Evolutionary conservation across 1,140 invertebrate genomes (phyloP), one percentile per base, ranked within the genome.

Genomic region (Spodoptera frugiperda): DNA sequence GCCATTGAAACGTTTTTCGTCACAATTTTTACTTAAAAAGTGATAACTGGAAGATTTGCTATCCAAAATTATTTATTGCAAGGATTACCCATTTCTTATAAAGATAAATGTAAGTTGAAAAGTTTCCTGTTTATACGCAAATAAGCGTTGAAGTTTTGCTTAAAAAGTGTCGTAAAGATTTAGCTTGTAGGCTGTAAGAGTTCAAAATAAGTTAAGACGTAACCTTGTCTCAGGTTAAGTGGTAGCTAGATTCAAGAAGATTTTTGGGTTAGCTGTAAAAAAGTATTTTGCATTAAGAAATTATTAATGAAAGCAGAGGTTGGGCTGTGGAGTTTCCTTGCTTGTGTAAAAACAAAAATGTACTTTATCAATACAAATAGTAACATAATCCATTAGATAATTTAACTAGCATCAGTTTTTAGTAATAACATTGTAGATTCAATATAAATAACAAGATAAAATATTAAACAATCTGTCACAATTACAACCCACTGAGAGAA

Each of bases 121-220:
- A 77, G 44, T 68, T 77, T 61, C 30, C 9, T 68, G 21, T 59
- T 77, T 77, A 71, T 48, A 54, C 25, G 44, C 44, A 71, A 70
- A 70, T 70, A 61, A 77, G 55, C 39, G 67, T 71, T 61, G 25
- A 61, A 57, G 53, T 55, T 57, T n/a, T 48, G 10, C 44, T 61
- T 11, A 76, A 67, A 76, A 76, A 54, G 33, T 76, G 73, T 61
- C 72, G 44, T 61, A 53, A 55, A 74, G 39, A 61, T 74, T 63
- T 63, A 59, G n/a, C 48, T 61, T 61, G 25, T 14, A 74, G 39
- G 44, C 14, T 61, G 51, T 33, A 39, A 68, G 48, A 15, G 48
- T 30, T 68, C 48, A 48, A 51, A 68, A 68, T 25, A 68, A 68
- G 14, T 53, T 33, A n/a, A 10, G n/a, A 33, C 6, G 21, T n/a